Conservation (phyloP, 1,140 invertebrate genomes). For the Spodoptera frugiperda region DNA sequence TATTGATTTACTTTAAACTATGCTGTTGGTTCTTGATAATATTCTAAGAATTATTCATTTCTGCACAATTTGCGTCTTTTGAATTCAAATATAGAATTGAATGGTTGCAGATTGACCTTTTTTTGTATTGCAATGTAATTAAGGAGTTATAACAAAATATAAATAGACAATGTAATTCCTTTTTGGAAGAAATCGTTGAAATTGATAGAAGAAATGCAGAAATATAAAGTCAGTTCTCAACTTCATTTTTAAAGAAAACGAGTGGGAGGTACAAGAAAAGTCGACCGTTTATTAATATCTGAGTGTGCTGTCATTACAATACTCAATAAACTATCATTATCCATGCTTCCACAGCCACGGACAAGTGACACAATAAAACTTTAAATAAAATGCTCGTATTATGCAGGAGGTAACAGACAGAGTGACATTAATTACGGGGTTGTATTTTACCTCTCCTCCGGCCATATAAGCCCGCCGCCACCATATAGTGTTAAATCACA, state of each 20-base stretch:
- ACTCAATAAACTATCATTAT: slow-evolving; percentile 8
- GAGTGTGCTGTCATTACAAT: slow-evolving; percentile 11
- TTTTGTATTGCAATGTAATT: no score
- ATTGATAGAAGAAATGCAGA: neutral
- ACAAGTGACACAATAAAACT: slow-evolving; percentile 22
- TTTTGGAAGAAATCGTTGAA: no score
- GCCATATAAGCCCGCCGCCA: slow-evolving; percentile 62
- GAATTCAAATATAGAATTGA: neutral
- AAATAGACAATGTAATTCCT: no score
- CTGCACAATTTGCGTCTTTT: neutral
- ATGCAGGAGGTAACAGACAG: slow-evolving; percentile 29
- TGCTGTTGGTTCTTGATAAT: neutral
- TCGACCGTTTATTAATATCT: neutral
- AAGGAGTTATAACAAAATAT: no score
- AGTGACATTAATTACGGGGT: slow-evolving; percentile 42
- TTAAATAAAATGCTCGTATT: slow-evolving; percentile 21
- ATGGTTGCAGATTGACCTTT: no score
- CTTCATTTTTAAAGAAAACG: slow-evolving; percentile 1
- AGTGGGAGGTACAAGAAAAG: neutral
- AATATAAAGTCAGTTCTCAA: neutral
- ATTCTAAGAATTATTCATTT: slow-evolving; percentile 12
- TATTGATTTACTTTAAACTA: slow-evolving; percentile 15
- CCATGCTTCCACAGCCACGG: neutral
- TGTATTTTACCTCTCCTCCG: slow-evolving; percentile 63
- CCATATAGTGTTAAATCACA: slow-evolving; percentile 71